phyloP scores from a whole-genome alignment of 1,140 invertebrate species.

The Cepaea nemoralis region DNA sequence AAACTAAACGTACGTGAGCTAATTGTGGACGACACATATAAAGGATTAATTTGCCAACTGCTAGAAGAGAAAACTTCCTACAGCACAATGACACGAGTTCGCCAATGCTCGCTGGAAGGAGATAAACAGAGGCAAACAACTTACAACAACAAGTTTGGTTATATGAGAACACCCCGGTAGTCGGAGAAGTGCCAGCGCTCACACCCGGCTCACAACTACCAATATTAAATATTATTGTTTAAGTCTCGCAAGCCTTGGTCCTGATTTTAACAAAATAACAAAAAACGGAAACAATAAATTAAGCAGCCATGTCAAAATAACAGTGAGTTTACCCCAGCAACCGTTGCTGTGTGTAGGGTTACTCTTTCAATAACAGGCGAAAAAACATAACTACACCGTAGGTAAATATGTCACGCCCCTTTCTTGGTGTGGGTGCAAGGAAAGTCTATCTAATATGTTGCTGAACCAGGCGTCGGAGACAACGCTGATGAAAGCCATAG shows the following conservation, averaged over 20 bases:
- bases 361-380: not conserved
- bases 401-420: not conserved
- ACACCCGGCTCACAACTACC: not conserved
- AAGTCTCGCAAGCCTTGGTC: not conserved
- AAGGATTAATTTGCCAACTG: no score
- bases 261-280: not conserved
- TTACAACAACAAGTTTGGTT: no score
- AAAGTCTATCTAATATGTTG: not conserved
- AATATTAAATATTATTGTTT: not conserved
- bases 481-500: not conserved
- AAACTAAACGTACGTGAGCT: no score
- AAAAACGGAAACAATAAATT: not conserved
- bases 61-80: no score
- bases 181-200: no score
- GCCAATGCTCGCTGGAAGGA: no score
- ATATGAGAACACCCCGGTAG: no score
- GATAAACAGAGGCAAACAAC: no score
- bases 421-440: not conserved
- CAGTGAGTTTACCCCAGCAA: not conserved
- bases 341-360: not conserved
- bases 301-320: not conserved
- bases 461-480: not conserved
- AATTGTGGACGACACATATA: no score
- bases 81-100: no score
- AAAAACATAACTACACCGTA: not conserved